Conservation (phyloP, 2,797 vertebrate species). For the Acrocephalus scirpaceus region DNA sequence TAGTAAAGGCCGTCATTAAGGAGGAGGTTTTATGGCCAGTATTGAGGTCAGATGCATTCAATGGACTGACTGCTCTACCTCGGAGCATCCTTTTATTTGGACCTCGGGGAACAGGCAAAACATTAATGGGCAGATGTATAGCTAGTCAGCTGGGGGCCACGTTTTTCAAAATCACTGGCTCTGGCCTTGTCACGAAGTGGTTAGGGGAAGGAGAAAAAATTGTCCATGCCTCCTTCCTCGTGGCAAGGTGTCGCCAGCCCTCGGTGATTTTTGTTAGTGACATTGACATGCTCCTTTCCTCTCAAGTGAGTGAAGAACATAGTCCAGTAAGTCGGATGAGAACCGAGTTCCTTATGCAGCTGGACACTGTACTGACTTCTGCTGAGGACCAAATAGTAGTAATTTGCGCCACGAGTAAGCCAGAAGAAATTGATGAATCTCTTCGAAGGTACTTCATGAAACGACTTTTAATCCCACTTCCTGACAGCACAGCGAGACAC, state of each 20-base stretch:
- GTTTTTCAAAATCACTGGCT: conserved; percentile 91
- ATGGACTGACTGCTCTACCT: conserved; percentile 91
- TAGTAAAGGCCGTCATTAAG: conserved; percentile 95
- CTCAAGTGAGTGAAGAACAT: conserved; percentile 90
- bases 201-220: conserved; percentile 96
- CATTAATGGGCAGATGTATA: conserved; percentile 94
- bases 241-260: conserved; percentile 96
- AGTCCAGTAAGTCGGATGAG: conserved; percentile 93
- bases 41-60: conserved; percentile 96
- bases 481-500: conserved; percentile 94
- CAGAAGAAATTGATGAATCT: conserved; percentile 96
- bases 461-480: conserved; percentile 96
- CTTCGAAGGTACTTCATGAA: conserved; percentile 98
- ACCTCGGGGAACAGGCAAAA: conserved; percentile 97
- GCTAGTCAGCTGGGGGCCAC: conserved; percentile 95
- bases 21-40: conserved; percentile 99
- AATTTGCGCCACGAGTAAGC: conserved; percentile 98
- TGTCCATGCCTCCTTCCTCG: conserved; percentile 93
- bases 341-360: conserved; percentile 96
- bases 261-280: conserved; percentile 97
- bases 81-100: conserved; percentile 97
- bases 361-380: conserved; percentile 93
- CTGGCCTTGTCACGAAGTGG: conserved; percentile 96
- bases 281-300: conserved; percentile 93
- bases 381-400: conserved; percentile 96